Evolutionary conservation across 2,113 vertebrate genomes (phyloP).

Genomic region (Misgurnus mizolepis): DNA sequence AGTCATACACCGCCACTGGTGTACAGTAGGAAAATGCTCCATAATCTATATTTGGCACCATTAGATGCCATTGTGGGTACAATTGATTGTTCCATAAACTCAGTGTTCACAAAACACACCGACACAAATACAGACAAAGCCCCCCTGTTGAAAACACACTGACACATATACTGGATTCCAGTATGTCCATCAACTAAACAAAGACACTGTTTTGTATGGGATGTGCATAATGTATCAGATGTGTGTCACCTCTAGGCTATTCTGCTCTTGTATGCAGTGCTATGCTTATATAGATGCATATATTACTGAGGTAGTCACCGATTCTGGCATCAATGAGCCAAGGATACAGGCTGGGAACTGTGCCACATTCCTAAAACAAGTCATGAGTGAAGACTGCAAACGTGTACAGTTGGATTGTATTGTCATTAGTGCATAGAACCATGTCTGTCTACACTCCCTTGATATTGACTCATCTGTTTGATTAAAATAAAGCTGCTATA

Average conservation of each 20-base stretch:
- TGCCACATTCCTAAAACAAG: conserved; percentile 54
- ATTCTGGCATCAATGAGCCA: conserved; percentile 10
- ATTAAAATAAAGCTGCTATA: conserved; percentile 6
- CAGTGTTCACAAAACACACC: conserved; percentile 20
- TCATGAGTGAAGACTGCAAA: conserved; percentile 17
- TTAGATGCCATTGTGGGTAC: conserved; percentile 14
- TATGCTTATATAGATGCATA: conserved; percentile 6
- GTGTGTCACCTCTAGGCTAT: conserved; percentile 16
- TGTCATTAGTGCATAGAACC: conserved; percentile 10
- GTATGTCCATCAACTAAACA: neutral
- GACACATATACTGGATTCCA: conserved; percentile 34
- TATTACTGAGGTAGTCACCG: conserved; percentile 1
- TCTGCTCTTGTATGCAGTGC: neutral
- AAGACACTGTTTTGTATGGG: neutral
- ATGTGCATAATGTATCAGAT: conserved; percentile 13
- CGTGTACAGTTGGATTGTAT: neutral
- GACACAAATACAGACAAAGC: conserved; percentile 31
- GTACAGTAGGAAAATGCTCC: conserved; percentile 49
- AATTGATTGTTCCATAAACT: conserved; percentile 55
- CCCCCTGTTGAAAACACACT: conserved; percentile 44
- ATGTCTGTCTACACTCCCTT: neutral
- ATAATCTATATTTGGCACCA: conserved; percentile 27
- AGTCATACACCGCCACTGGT: conserved; percentile 8
- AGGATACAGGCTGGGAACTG: conserved; percentile 53
- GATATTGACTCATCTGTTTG: conserved; percentile 8